Conservation (phyloP, 2,888 invertebrate species). For the Linyphia triangularis region DNA sequence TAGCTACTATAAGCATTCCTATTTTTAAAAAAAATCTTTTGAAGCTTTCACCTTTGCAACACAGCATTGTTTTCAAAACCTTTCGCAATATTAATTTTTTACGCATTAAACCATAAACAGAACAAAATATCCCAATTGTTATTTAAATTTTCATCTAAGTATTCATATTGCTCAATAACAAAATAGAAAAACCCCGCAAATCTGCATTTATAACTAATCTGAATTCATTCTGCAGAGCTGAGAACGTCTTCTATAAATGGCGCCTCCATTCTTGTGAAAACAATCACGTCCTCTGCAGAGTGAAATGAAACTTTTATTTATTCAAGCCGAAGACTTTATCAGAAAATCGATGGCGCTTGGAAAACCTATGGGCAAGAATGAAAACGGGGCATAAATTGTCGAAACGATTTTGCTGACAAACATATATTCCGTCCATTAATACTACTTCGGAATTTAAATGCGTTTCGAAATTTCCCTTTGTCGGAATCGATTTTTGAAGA, state of each 20-base stretch:
- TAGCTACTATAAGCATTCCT: no score
- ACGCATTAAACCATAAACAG: no score
- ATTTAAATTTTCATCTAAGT: background rate
- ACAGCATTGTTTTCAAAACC: no score
- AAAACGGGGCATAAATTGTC: constrained; percentile 25
- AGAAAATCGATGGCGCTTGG: constrained; percentile 41
- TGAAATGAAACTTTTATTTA: constrained; percentile 53
- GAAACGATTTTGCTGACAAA: constrained; percentile 51
- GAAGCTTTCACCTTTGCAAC: no score
- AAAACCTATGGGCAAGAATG: constrained; percentile 1
- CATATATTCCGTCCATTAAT: constrained; percentile 36
- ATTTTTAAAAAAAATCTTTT: no score
- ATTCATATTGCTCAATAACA: background rate
- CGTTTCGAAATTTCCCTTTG: constrained; percentile 22
- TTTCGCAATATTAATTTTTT: no score
- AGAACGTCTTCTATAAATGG: background rate
- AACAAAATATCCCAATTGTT: background rate
- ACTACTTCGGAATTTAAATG: constrained; percentile 43
- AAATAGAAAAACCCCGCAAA: background rate
- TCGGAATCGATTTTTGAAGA: background rate
- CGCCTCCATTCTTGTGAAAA: constrained; percentile 20
- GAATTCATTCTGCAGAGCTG: background rate
- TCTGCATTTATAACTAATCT: background rate
- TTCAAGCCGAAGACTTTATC: constrained; percentile 46
- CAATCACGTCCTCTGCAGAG: constrained; percentile 32